phyloP scores from a whole-genome alignment of 2,797 vertebrate species.

The Melanotaenia trifasciata region DNA sequence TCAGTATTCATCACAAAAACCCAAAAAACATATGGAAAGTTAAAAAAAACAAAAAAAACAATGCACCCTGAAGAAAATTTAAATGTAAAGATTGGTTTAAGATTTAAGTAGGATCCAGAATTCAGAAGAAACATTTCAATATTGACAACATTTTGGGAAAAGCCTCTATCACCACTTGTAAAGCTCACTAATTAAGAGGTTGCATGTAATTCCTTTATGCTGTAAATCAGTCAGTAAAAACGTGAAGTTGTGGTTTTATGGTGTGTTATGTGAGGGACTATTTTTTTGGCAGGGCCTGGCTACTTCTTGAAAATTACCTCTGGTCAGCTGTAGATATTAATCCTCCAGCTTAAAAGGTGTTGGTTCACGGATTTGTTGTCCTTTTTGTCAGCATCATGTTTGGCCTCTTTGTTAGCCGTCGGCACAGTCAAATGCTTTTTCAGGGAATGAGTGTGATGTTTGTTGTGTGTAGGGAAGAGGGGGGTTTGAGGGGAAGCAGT shows the following conservation, averaged over 20 bases:
- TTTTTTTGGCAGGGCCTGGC: not conserved
- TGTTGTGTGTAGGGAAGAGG: constrained; percentile 64
- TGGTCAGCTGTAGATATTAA: constrained; percentile 5
- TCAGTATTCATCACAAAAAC: not conserved
- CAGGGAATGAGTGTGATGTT: constrained; percentile 73
- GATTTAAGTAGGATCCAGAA: not conserved
- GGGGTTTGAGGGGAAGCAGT: constrained; percentile 38
- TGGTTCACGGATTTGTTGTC: constrained; percentile 16
- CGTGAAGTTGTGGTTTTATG: not conserved
- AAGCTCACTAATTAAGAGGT: not conserved
- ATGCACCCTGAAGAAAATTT: not conserved
- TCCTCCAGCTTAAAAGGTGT: not conserved
- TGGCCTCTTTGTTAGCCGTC: constrained; percentile 66
- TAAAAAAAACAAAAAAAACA: too few species aligned
- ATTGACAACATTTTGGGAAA: not conserved
- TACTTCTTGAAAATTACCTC: not conserved
- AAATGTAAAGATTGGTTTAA: not conserved
- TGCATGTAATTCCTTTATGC: not conserved
- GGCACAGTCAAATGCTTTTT: constrained; percentile 65
- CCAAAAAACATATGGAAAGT: not conserved
- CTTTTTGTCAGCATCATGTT: constrained; percentile 64
- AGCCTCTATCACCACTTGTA: not conserved
- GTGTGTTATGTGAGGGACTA: not conserved
- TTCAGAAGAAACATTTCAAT: not conserved
- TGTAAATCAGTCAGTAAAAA: not conserved